Conservation (phyloP, 2,113 vertebrate species). For the Gnathonemus longibarbis region DNA sequence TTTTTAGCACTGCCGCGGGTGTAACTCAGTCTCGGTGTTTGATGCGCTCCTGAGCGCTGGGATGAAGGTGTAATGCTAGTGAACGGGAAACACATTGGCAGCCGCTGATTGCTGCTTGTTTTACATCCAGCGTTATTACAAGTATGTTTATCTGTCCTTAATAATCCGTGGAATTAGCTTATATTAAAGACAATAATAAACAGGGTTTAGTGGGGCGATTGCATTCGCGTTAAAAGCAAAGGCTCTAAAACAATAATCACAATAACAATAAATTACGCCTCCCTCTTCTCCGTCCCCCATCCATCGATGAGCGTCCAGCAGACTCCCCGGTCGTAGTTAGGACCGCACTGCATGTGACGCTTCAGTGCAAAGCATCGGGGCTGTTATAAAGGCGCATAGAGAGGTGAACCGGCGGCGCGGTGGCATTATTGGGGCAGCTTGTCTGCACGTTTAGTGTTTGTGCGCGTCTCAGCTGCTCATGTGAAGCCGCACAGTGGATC, state of each 20-base stretch:
- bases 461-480: slow-evolving; percentile 14
- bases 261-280: neutral
- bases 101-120: neutral
- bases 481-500: slow-evolving; percentile 31
- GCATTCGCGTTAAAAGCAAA: neutral
- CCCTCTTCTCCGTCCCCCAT: neutral
- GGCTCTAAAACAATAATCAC: neutral
- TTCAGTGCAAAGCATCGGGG: neutral
- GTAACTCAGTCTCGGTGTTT: neutral
- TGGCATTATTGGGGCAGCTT: slow-evolving; percentile 14
- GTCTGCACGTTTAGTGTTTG: slow-evolving; percentile 20
- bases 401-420: neutral
- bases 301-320: neutral
- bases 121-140: neutral
- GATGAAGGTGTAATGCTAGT: slow-evolving; percentile 2
- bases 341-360: neutral
- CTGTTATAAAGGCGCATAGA: neutral
- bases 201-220: neutral
- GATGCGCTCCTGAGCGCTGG: neutral
- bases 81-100: neutral
- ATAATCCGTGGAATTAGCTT: neutral
- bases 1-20: neutral
- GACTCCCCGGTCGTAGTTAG: neutral
- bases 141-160: neutral
- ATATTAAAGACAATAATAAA: neutral